Conservation (phyloP, 2,113 vertebrate genomes). For the Sinocyclocheilus maitianheensis region DNA sequence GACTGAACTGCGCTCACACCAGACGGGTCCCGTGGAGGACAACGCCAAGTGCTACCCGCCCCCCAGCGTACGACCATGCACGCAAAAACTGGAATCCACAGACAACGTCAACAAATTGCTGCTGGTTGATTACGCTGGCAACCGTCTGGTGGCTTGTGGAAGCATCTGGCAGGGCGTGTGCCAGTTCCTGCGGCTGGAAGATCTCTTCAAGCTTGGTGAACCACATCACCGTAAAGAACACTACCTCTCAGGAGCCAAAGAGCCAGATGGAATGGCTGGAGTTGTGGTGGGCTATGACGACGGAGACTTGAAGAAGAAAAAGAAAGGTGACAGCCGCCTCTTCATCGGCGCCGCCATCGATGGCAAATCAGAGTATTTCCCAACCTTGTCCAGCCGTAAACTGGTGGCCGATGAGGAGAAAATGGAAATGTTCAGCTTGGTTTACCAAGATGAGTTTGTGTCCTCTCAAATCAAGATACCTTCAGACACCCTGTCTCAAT, state of each 20-base stretch:
- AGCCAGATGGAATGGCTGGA: slow-evolving; percentile 85
- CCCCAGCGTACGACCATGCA: slow-evolving; percentile 83
- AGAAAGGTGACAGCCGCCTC: slow-evolving; percentile 80
- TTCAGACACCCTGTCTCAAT: slow-evolving; percentile 86
- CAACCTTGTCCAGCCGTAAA: slow-evolving; percentile 87
- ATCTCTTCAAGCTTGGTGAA: slow-evolving; percentile 85
- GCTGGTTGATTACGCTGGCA: slow-evolving; percentile 84
- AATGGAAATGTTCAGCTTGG: slow-evolving; percentile 85
- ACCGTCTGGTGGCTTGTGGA: slow-evolving; percentile 86
- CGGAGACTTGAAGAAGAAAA: slow-evolving; percentile 73
- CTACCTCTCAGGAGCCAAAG: slow-evolving; percentile 85
- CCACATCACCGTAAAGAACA: slow-evolving; percentile 86
- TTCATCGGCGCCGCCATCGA: slow-evolving; percentile 88
- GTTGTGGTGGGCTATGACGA: slow-evolving; percentile 79
- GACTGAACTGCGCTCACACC: slow-evolving; percentile 81
- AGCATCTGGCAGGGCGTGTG: slow-evolving; percentile 92
- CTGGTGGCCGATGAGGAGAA: slow-evolving; percentile 82
- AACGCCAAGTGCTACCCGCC: slow-evolving; percentile 89
- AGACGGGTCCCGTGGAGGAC: slow-evolving; percentile 87
- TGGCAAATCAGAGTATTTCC: slow-evolving; percentile 90
- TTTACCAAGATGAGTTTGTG: slow-evolving; percentile 92
- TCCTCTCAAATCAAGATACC: slow-evolving; percentile 93
- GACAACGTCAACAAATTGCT: slow-evolving; percentile 90
- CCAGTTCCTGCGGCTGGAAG: slow-evolving; percentile 84
- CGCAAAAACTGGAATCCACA: slow-evolving; percentile 76